Conservation (phyloP, 2,797 vertebrate genomes). For the Typhlichthys subterraneus region DNA sequence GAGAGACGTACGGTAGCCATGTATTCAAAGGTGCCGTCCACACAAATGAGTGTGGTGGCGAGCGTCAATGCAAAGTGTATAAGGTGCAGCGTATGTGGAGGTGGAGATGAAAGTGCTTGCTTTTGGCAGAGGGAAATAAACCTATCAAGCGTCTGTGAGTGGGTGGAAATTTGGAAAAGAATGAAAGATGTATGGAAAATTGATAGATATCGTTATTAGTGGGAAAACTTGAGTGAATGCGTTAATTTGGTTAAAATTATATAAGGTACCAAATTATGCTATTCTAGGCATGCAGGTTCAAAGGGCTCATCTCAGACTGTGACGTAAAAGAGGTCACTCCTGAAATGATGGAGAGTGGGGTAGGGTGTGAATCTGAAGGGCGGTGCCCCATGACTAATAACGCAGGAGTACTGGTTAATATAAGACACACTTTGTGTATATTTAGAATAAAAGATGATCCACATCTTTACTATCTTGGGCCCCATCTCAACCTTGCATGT, state of each 20-base stretch:
- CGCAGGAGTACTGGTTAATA: background rate
- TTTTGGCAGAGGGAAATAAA: slow-evolving; percentile 23
- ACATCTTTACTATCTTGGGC: background rate
- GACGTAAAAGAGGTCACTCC: background rate
- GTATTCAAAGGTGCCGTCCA: slow-evolving; percentile 3
- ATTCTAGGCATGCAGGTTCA: slow-evolving; percentile 10
- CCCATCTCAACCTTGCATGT: background rate
- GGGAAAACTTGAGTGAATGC: too few species aligned
- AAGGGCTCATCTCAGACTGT: background rate
- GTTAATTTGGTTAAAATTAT: background rate
- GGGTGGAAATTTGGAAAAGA: slow-evolving; percentile 16
- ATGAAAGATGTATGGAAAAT: background rate
- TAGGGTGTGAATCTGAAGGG: background rate
- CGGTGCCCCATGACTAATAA: too few species aligned
- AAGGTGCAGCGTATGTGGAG: slow-evolving; percentile 65
- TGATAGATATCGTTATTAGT: too few species aligned
- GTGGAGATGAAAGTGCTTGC: slow-evolving; percentile 22
- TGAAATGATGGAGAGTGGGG: background rate
- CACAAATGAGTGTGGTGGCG: slow-evolving; percentile 20
- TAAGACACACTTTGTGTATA: slow-evolving; percentile 15
- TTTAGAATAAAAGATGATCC: too few species aligned
- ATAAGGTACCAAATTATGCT: slow-evolving; percentile 1
- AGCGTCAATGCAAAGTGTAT: slow-evolving; percentile 59
- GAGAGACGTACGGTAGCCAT: slow-evolving; percentile 21
- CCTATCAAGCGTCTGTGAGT: slow-evolving; percentile 37